These are phyloP conservation scores for Liasis olivaceus DNA, from an alignment of 2,797 vertebrate genomes.

Conservation along the genomic window DNA sequence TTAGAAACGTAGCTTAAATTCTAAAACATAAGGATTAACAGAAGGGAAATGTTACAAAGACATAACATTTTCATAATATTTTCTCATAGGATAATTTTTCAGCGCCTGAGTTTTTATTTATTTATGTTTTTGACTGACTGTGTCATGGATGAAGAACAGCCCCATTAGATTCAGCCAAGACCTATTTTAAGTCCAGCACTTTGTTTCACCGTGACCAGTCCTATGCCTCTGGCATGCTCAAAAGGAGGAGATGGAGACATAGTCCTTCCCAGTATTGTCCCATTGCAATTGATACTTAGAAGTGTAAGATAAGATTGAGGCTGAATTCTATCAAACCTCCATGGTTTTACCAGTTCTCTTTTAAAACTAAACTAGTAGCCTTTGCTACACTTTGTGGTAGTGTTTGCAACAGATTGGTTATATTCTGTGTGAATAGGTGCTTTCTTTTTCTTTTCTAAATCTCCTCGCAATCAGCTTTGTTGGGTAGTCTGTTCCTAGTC, in stretches of 20 bases:
- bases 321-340: background rate
- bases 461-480: background rate
- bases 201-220: background rate
- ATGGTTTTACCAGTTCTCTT: background rate
- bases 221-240: background rate
- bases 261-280: background rate
- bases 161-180: background rate
- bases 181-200: background rate
- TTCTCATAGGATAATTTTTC: background rate
- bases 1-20: background rate
- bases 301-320: background rate
- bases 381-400: background rate
- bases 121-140: background rate
- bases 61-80: background rate
- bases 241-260: background rate
- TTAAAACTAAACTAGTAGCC: background rate
- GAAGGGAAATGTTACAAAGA: background rate
- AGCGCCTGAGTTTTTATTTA: background rate
- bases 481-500: background rate
- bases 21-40: background rate
- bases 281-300: background rate
- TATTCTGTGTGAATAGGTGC: background rate
- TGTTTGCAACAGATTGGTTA: background rate
- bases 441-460: background rate
- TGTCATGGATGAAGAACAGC: background rate